Conservation (phyloP, 1,140 invertebrate species). For the Papilio polyxenes region DNA sequence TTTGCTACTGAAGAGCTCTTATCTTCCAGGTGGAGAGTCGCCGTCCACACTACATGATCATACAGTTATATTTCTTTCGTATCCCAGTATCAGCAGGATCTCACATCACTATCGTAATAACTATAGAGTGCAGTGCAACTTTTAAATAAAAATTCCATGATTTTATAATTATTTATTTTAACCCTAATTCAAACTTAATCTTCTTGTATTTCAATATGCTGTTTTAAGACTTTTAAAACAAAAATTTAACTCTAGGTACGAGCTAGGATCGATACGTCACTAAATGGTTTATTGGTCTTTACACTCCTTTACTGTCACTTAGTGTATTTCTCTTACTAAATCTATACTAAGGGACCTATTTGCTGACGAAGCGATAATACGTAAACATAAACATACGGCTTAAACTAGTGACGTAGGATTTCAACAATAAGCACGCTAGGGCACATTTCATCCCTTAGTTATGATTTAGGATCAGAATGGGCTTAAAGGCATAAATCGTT, state of each 20-base stretch:
- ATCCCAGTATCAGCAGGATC: background rate
- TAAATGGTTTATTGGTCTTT: too few relatives aligned
- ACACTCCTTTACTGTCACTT: too few relatives aligned
- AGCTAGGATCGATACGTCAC: too few relatives aligned
- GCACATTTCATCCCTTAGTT: conserved; percentile 33
- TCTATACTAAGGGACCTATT: background rate
- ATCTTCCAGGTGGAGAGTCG: background rate
- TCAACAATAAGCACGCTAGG: conserved; percentile 17
- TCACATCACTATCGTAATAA: background rate
- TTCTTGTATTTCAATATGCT: too few relatives aligned
- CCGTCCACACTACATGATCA: background rate
- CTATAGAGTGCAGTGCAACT: background rate
- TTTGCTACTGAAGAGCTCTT: background rate
- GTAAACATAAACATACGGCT: background rate
- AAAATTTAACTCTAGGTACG: too few relatives aligned
- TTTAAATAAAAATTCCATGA: background rate
- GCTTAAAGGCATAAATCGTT: conserved; percentile 61
- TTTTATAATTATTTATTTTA: too few relatives aligned
- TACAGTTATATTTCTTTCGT: background rate
- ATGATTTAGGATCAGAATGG: conserved; percentile 38
- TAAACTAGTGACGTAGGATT: conserved; percentile 2
- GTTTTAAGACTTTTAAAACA: too few relatives aligned
- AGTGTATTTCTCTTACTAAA: background rate
- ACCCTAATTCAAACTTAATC: too few relatives aligned
- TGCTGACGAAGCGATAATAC: too few relatives aligned